phyloP scores from a whole-genome alignment of 2,888 invertebrate species.

The Odontomyia ornata region DNA sequence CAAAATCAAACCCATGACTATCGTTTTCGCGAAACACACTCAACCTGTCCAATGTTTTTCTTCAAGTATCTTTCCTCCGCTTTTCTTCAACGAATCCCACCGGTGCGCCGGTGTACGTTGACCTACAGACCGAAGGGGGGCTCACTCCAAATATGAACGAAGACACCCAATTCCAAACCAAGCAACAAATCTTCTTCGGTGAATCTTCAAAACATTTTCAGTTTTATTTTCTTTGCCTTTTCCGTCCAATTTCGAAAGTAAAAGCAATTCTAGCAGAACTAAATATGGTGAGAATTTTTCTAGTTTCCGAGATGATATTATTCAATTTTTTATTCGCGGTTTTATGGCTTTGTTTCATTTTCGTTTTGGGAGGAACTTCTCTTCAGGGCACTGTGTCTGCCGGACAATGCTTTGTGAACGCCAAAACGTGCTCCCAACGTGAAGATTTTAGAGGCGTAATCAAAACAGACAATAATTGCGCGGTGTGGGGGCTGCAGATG shows the following conservation, averaged over 20 bases:
- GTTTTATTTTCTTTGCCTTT: not conserved
- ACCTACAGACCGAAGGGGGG: not conserved
- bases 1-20: no score
- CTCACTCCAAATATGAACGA: not conserved
- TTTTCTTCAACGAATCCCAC: not conserved
- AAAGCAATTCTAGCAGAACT: constrained; percentile 40
- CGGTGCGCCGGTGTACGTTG: not conserved
- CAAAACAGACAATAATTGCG: not conserved
- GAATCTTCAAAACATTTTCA: not conserved
- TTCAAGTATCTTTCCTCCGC: not conserved
- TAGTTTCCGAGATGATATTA: constrained; percentile 6
- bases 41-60: not conserved
- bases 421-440: not conserved
- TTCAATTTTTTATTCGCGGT: not conserved
- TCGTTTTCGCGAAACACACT: not conserved
- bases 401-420: constrained; percentile 7
- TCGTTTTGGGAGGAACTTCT: constrained; percentile 15
- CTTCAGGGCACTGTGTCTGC: constrained; percentile 33
- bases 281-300: constrained; percentile 35
- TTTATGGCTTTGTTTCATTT: constrained; percentile 18
- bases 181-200: not conserved
- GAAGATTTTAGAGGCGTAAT: not conserved
- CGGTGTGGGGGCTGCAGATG: not conserved
- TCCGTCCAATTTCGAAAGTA: constrained; percentile 30
- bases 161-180: not conserved